Percentiles rank a stretch among this genome's conserved stretches.
These are phyloP conservation scores for Gobiocypris rarus DNA, from an alignment of 2,113 vertebrate genomes.

Conservation along the genomic window DNA sequence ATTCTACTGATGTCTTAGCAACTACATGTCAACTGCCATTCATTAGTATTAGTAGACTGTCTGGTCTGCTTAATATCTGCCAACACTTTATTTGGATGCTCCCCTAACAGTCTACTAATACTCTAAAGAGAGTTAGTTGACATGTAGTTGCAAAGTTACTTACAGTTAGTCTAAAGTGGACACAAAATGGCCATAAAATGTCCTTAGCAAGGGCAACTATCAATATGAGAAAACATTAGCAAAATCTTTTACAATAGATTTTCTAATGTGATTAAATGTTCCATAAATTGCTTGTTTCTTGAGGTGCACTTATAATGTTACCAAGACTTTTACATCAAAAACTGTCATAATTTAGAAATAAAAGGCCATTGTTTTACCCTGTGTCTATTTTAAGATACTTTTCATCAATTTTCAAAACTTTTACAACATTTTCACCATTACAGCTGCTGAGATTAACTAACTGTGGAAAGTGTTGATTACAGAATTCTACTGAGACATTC, in stretches of 20 bases:
- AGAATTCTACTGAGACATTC: background rate
- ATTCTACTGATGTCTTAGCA: too few species aligned
- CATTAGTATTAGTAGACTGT: too few species aligned
- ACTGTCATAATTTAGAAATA: background rate
- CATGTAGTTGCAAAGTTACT: too few species aligned
- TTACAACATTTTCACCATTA: background rate
- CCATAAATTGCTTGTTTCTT: background rate
- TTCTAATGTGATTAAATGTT: background rate
- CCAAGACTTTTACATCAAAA: background rate
- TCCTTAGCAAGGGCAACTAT: too few species aligned
- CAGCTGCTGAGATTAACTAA: background rate
- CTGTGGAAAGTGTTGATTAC: background rate
- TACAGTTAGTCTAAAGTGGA: too few species aligned
- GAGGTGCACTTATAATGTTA: background rate
- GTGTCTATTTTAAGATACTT: background rate
- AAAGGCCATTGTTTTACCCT: background rate
- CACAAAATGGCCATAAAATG: too few species aligned
- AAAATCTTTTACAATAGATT: background rate
- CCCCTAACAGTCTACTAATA: too few species aligned
- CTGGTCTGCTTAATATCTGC: too few species aligned
- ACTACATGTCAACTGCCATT: too few species aligned
- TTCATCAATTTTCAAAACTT: background rate
- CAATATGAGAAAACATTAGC: too few species aligned
- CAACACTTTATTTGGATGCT: too few species aligned
- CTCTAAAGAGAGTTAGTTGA: too few species aligned